Conservation (phyloP, 2,113 vertebrate genomes). For the Genyomyrus donnyi region DNA sequence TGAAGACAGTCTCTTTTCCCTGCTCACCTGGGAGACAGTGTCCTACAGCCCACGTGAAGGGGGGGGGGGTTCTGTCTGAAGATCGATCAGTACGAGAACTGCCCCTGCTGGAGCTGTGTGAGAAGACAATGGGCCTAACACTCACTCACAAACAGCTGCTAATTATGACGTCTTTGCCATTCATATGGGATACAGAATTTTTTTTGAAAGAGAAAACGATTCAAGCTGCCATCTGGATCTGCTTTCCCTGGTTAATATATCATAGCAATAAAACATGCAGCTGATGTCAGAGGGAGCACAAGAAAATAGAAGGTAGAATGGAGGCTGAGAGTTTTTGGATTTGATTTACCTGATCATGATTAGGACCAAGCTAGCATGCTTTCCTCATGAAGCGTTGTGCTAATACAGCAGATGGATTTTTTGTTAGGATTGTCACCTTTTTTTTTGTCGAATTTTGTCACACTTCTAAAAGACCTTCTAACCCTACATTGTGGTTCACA, state of each 20-base stretch:
- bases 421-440: neutral
- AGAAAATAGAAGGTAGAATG: no score
- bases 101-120: neutral
- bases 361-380: neutral
- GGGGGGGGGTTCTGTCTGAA: neutral
- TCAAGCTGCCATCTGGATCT: conserved; percentile 5
- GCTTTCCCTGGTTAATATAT: conserved; percentile 4
- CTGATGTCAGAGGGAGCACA: neutral
- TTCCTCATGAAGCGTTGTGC: neutral
- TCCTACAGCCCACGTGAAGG: neutral
- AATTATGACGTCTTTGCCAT: neutral
- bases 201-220: neutral
- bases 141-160: neutral
- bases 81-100: neutral
- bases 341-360: neutral
- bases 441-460: neutral
- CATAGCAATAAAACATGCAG: conserved; percentile 7
- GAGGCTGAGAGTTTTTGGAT: neutral
- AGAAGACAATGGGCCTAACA: neutral
- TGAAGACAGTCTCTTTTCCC: neutral
- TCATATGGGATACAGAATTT: neutral
- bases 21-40: neutral
- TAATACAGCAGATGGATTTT: neutral
- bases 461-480: neutral
- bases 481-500: neutral